These are phyloP conservation scores for Diachrysia chrysitis DNA, from an alignment of 2,888 invertebrate genomes.

Conservation along the genomic window DNA sequence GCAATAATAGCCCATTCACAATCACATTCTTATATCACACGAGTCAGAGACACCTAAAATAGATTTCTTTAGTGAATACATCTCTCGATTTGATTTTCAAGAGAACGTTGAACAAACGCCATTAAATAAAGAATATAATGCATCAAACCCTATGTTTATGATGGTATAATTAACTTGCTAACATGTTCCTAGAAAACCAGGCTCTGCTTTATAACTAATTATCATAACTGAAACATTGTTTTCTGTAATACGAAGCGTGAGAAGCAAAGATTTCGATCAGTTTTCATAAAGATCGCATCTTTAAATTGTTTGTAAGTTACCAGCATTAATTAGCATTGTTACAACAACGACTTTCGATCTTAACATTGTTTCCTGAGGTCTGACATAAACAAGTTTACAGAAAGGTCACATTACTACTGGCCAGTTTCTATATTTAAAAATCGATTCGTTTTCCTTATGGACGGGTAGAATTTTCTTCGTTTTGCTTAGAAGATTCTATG, in stretches of 20 bases:
- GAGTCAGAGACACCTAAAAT: too few relatives aligned
- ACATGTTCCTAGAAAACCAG: not conserved
- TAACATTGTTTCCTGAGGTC: not conserved
- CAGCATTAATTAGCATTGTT: constrained; percentile 1
- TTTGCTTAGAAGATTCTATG: too few relatives aligned
- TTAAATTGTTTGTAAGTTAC: constrained; percentile 2
- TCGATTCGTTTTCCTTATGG: too few relatives aligned
- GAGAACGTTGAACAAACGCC: not conserved
- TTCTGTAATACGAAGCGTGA: not conserved
- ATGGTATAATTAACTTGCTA: constrained; percentile 1
- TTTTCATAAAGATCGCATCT: constrained; percentile 1
- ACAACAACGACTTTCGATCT: not conserved
- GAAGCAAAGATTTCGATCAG: constrained; percentile 4
- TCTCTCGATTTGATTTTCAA: not conserved
- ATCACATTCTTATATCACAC: too few relatives aligned
- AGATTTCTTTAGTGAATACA: not conserved
- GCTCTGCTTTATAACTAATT: not conserved
- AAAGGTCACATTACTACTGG: not conserved
- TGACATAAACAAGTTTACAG: constrained; percentile 4
- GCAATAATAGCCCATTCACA: too few relatives aligned
- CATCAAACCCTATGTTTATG: not conserved
- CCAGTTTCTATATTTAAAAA: too few relatives aligned
- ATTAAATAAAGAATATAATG: not conserved
- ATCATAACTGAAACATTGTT: not conserved
- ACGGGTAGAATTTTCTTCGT: too few relatives aligned